Base-by-base conservation (phyloP, 2,888 invertebrate genomes). In the Epinotia bilunana region DNA sequence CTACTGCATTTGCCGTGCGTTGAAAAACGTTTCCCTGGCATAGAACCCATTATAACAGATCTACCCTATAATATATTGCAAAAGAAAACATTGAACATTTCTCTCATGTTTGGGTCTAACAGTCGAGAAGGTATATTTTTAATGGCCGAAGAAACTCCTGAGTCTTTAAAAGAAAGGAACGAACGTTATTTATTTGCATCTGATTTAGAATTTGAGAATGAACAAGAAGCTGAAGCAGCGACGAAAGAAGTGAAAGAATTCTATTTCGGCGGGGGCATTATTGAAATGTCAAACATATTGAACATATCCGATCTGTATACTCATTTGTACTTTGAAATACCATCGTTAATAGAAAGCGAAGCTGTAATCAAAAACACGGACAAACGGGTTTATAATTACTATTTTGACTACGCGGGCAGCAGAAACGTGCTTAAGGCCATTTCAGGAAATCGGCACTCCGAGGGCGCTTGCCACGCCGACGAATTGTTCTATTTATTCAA, bases 251-350 rank as follows among this genome's bases (percentile, higher is more conserved):
- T 92, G 28, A 87, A 84, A 84, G 81, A 91, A 80, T 81, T 94
- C 73, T 95, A 95, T 23, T 90, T 95, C 67, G 89, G 87, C 74
- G 86, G 88, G 82, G 92, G 94, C 67, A 89, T 46, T 83, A 92
- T 87, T 81, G 94, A 77, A 88, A 88, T 85, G 85, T 89, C 83
- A 67, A 87, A 77, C 75, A 86, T 82, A 82, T 87, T 82, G 85
- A 92, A 87, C 83, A 81, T 90, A 49, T 82, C 88, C 6, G 86
- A 90, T 71, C 73, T 92, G 1, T 91, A 91, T 71, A 91, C 92
- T 0, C 87, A 93, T n/a, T 76, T 91, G 3, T 93, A 92, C 81
- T 93, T 93, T 79, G 92, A 91, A 79, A 78, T 87, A n/a, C 93
- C 93, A 1, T 78, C 85, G 23, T 83, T 90, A 65, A 81, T 92